These are phyloP conservation scores for Peromyscus maniculatus DNA, from an alignment of 2,113 vertebrate species.

Conservation along the genomic window DNA sequence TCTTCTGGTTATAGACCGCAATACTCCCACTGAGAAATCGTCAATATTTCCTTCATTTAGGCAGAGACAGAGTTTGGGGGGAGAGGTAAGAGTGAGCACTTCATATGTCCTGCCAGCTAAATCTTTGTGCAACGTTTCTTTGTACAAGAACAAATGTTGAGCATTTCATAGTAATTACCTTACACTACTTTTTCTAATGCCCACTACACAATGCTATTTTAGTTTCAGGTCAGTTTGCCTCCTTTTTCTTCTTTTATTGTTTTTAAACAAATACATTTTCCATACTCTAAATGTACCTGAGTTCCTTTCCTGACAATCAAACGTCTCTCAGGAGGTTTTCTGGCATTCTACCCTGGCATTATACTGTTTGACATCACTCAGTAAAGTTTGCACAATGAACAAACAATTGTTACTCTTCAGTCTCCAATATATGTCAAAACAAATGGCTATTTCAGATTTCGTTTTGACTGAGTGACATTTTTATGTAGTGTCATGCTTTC, in stretches of 20 bases:
- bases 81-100: background rate
- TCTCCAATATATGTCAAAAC: conserved; percentile 67
- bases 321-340: conserved; percentile 47
- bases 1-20: background rate
- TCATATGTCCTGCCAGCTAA: background rate
- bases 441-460: conserved; percentile 63
- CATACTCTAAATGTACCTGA: background rate
- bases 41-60: background rate
- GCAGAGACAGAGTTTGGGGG: background rate
- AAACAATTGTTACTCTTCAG: conserved; percentile 68
- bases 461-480: conserved; percentile 63
- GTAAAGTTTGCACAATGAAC: conserved; percentile 52
- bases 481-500: conserved; percentile 67
- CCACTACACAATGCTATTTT: background rate
- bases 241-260: background rate
- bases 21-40: background rate
- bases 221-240: background rate
- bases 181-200: background rate
- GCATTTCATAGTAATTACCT: background rate
- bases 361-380: conserved; percentile 60
- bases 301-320: conserved; percentile 61
- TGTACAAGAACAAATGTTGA: background rate
- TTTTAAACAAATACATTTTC: background rate
- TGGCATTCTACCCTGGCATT: conserved; percentile 52
- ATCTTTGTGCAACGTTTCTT: background rate